A percentile compares a stretch with the other conserved stretches of the same genome.
phyloP scores from a whole-genome alignment of 2,113 vertebrate genomes.

The Dromiciops gliroides region DNA sequence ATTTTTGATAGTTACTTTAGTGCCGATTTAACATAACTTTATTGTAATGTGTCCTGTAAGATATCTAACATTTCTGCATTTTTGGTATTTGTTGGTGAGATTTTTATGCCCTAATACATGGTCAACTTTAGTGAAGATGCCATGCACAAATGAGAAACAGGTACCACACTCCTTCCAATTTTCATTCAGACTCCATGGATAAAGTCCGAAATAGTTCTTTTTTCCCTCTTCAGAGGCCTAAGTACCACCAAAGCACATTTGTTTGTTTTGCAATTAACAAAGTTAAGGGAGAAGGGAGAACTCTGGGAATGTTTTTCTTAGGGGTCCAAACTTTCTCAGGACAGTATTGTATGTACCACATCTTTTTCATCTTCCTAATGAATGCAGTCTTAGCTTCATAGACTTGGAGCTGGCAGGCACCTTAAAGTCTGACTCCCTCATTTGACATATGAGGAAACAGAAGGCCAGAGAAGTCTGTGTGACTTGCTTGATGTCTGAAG shows the following conservation, averaged over 20 bases:
- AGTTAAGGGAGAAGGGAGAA: conserved; percentile 53
- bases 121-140: background rate
- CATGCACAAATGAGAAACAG: background rate
- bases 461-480: too few relatives aligned
- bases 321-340: conserved; percentile 62
- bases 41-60: background rate
- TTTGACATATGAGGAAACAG: background rate
- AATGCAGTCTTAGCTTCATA: background rate
- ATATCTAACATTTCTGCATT: background rate
- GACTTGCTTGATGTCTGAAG: background rate
- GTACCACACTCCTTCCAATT: background rate
- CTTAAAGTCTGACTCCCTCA: background rate
- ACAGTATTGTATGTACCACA: conserved; percentile 46
- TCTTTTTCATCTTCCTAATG: conserved; percentile 51
- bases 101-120: background rate
- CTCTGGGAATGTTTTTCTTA: conserved; percentile 65
- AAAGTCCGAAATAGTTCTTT: conserved; percentile 71
- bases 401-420: background rate
- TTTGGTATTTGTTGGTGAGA: background rate
- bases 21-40: background rate
- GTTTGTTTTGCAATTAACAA: conserved; percentile 63
- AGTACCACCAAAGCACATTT: conserved; percentile 70
- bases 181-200: conserved; percentile 50
- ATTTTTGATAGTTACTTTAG: background rate
- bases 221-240: conserved; percentile 67